Percentiles rank a stretch among this genome's conserved stretches.
Conservation (phyloP, 2,888 invertebrate genomes). For the Epistrophe grossulariae region DNA sequence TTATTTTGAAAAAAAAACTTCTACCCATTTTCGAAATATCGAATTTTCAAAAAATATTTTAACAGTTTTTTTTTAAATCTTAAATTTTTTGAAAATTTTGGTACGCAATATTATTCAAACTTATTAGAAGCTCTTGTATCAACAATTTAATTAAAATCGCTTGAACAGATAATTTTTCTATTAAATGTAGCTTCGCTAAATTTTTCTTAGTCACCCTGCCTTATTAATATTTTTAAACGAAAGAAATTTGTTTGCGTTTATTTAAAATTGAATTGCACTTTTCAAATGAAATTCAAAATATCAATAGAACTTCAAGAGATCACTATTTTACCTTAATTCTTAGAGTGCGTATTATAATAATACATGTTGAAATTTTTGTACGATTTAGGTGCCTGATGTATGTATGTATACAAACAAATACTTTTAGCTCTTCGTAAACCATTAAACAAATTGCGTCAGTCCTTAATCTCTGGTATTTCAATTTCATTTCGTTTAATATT, state of each 20-base stretch:
- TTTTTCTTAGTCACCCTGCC: too few relatives aligned
- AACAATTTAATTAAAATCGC: too few relatives aligned
- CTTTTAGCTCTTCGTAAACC: background rate
- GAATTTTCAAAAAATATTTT: too few relatives aligned
- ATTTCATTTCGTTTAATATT: conserved; percentile 11
- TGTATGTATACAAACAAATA: background rate
- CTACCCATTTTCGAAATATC: too few relatives aligned
- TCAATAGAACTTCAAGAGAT: background rate
- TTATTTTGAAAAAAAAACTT: too few relatives aligned
- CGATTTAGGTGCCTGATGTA: background rate
- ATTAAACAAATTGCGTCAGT: background rate
- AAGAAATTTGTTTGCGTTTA: background rate
- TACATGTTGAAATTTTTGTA: background rate
- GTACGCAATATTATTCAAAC: too few relatives aligned
- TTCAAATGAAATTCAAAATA: background rate
- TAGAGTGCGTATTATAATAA: background rate
- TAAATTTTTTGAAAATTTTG: too few relatives aligned
- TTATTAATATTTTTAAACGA: background rate
- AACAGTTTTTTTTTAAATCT: too few relatives aligned
- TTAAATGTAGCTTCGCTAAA: too few relatives aligned
- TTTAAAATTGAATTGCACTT: background rate
- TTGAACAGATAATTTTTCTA: too few relatives aligned
- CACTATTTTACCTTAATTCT: background rate
- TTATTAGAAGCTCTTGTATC: too few relatives aligned
- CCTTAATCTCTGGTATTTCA: conserved; percentile 2